Evolutionary conservation across 2,888 invertebrate genomes (phyloP), one percentile per base, ranked within the genome.

Genomic region (Tanytarsus gracilentus): DNA sequence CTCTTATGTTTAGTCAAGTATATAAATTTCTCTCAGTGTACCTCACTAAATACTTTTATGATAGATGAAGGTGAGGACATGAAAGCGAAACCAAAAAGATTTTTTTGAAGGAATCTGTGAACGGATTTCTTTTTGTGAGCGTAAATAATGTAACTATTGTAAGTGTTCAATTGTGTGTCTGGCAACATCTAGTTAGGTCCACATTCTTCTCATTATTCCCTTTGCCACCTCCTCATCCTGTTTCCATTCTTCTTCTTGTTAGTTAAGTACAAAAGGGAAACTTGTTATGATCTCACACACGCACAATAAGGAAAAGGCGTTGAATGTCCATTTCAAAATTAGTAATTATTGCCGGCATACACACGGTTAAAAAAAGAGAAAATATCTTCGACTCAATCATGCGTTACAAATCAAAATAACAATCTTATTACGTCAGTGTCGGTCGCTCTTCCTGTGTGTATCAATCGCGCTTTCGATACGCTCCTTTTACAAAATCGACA

Each of bases 371-470:
- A 55, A 39, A 11, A 9, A 23, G 26, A 26, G n/a, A 21, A 40
- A 26, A 56, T 40, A 58, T 40, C 29, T 27, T n/a, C 23, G 9
- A 9, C 16, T 30, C 29, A 48, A 29, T 58, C 48, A 44, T 27
- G 58, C 58, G 58, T 48, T n/a, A 9, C 58, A 21, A 58, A 58
- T 58, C 30, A 25, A 58, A 40, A 26, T 58, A 58, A 58, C 58
- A 48, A 58, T 58, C 58, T 58, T 58, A 58, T 58, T 58, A 58
- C 58, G 44, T 48, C 44, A 58, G 21, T n/a, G n/a, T 44, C 21
- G 21, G 44, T 3, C 44, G 21, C 2, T 58, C 58, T 48, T 58
- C 58, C 58, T 58, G 58, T 7, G 18, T 18, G 23, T 44, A 44
- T 44, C 44, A 44, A 18, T 14, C 8, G n/a, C 4, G 44, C 4